phyloP scores from a whole-genome alignment of 2,888 invertebrate genomes.

The Drosophila anceps region DNA sequence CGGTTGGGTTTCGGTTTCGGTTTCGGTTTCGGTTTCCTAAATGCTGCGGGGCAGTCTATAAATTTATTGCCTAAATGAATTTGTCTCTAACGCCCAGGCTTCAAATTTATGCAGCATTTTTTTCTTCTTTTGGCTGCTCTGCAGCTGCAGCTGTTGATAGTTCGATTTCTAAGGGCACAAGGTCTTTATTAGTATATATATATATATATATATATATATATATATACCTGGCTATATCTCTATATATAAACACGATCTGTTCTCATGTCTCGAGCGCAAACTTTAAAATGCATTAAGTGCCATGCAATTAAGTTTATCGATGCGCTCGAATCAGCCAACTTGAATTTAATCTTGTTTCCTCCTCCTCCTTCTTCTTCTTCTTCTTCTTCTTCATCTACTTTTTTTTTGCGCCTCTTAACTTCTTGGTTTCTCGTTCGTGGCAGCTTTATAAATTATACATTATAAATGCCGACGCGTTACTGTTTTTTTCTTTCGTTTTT shows the following conservation, averaged over 20 bases:
- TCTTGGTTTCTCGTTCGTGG: constrained; percentile 9
- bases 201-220: neutral
- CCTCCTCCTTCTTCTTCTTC: constrained; percentile 19
- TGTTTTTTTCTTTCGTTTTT: constrained; percentile 7
- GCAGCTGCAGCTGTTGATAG: constrained; percentile 71
- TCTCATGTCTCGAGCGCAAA: constrained; percentile 69
- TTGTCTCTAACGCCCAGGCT: constrained; percentile 79
- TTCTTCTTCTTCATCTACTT: constrained; percentile 17
- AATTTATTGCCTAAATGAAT: constrained; percentile 82
- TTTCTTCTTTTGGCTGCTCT: constrained; percentile 9
- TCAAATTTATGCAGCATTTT: constrained; percentile 8
- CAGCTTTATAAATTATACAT: constrained; percentile 63
- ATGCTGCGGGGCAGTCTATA: constrained; percentile 74
- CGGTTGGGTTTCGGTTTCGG: neutral
- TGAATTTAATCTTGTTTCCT: constrained; percentile 63
- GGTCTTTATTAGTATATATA: constrained; percentile 71
- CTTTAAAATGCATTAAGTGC: constrained; percentile 81
- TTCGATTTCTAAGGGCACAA: constrained; percentile 80
- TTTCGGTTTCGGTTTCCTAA: constrained; percentile 37
- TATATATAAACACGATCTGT: neutral
- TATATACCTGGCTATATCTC: neutral
- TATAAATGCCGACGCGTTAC: constrained; percentile 77
- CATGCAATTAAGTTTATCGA: constrained; percentile 80
- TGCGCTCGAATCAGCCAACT: constrained; percentile 71
- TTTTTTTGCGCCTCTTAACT: constrained; percentile 5